Percentiles rank a stretch among this genome's conserved stretches.
Evolutionary conservation across 2,113 vertebrate species (phyloP).

Genomic region (Trogon surrucura): DNA sequence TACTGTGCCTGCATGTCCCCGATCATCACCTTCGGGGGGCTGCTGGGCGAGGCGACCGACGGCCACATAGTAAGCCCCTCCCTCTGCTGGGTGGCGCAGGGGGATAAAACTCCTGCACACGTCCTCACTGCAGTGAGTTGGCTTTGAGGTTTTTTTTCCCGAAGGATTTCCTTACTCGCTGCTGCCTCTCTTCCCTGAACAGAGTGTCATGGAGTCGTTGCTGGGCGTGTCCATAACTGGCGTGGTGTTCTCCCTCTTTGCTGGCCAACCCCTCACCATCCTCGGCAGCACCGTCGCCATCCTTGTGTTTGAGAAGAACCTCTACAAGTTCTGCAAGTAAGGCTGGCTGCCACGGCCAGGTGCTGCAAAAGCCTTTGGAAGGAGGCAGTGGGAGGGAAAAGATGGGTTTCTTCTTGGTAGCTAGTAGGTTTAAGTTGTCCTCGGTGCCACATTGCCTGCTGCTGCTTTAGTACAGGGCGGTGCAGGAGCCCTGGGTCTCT

Average conservation of each 20-base stretch:
- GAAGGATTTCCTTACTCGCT: background rate
- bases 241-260: constrained; percentile 68
- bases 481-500: background rate
- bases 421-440: background rate
- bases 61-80: constrained; percentile 64
- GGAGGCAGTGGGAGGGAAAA: background rate
- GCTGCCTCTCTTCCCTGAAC: background rate
- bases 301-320: constrained; percentile 97
- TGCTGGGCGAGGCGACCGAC: constrained; percentile 92
- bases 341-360: too few relatives aligned
- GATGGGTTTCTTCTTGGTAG: background rate
- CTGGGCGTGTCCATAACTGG: constrained; percentile 95
- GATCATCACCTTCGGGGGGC: constrained; percentile 94
- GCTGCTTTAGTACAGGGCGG: background rate
- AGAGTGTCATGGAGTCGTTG: constrained; percentile 68
- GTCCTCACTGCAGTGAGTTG: background rate
- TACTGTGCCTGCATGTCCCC: constrained; percentile 99
- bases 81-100: fast-evolving
- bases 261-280: constrained; percentile 92
- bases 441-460: fast-evolving
- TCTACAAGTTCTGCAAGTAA: constrained; percentile 98
- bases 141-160: background rate
- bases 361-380: background rate
- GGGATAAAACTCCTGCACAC: background rate
- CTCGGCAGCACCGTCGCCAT: constrained; percentile 96